Base-by-base conservation (phyloP, 2,113 vertebrate species). In the Grallaria varia region DNA sequence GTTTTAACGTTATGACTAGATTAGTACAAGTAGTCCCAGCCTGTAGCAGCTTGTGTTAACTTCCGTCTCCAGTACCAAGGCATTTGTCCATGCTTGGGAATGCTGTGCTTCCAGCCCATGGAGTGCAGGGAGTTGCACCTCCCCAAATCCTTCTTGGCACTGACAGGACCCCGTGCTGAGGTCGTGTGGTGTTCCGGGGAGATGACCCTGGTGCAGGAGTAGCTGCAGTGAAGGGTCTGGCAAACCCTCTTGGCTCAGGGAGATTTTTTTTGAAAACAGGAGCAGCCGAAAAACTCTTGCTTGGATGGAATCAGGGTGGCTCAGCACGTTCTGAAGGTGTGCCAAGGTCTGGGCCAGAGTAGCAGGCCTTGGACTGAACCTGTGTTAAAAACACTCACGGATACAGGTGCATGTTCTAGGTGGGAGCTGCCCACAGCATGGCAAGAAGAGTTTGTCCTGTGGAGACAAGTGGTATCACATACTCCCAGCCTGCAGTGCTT, bases 1-100 rank as follows among this genome's bases (percentile, higher is more conserved):
- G 87, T 87, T 93, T 96, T 59, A 90, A 80, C 3, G 7, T 95
- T 96, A 56, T 82, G 92, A 88, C 75, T 81, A 94, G 85, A 91
- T 95, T 94, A 93, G 90, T 2, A 52, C 1, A 96, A 96, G 55
- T 52, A 90, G 59, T 60, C 78, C 67, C 94, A 85, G 91, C 71
- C 80, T 80, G 85, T 19, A 60, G 89, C 67, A 72, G 87, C 35
- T 95, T 4, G 1, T 9, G 63, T 74, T 93, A 50, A 85, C 59
- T 90, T 83, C 89, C 3, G 2, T 73, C 87, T 53, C 44, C 33
- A 22, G 77, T 19, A 66, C 60, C 3, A 4, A 40, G 40, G 7
- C 0, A 37, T 49, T 75, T 15, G 56, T 64, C 55, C 3, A 2
- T 45, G 39, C 63, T 76, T 0, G 8, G 86, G 68, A 92, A 80